Percentiles rank a stretch among this genome's conserved stretches.
phyloP scores from a whole-genome alignment of 2,113 vertebrate species.

The Castor canadensis region DNA sequence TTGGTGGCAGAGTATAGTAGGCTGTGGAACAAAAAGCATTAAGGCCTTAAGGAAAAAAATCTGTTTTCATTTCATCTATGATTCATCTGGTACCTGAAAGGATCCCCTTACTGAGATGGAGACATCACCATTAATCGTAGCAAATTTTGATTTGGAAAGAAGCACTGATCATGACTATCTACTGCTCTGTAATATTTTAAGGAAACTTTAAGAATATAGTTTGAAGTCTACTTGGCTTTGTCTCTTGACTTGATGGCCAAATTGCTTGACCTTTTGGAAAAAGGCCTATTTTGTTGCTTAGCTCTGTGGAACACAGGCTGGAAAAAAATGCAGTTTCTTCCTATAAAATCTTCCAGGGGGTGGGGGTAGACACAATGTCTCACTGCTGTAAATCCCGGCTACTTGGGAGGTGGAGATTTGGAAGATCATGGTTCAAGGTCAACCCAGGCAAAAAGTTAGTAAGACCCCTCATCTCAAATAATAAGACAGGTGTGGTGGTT shows the following conservation, averaged over 20 bases:
- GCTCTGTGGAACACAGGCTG: neutral
- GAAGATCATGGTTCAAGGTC: no score
- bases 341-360: neutral
- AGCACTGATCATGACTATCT: neutral
- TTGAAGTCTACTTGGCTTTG: neutral
- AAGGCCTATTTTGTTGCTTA: neutral
- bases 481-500: no score
- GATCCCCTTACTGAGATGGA: neutral
- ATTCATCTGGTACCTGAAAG: slow-evolving; percentile 10
- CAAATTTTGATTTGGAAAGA: slow-evolving; percentile 33
- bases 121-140: slow-evolving; percentile 19
- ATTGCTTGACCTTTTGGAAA: neutral
- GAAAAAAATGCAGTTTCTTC: neutral
- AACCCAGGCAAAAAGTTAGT: no score
- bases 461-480: no score
- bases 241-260: neutral
- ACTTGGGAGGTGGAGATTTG: no score
- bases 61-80: neutral
- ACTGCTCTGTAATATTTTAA: neutral
- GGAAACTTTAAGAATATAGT: slow-evolving; percentile 12
- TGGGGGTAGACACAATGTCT: no score
- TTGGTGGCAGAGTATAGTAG: neutral
- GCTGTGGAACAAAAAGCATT: neutral
- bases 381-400: no score
- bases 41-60: neutral